Percentiles rank a stretch among this genome's conserved stretches.
These are phyloP conservation scores for Morone chrysops DNA, from an alignment of 2,113 vertebrate genomes.

Conservation along the genomic window DNA sequence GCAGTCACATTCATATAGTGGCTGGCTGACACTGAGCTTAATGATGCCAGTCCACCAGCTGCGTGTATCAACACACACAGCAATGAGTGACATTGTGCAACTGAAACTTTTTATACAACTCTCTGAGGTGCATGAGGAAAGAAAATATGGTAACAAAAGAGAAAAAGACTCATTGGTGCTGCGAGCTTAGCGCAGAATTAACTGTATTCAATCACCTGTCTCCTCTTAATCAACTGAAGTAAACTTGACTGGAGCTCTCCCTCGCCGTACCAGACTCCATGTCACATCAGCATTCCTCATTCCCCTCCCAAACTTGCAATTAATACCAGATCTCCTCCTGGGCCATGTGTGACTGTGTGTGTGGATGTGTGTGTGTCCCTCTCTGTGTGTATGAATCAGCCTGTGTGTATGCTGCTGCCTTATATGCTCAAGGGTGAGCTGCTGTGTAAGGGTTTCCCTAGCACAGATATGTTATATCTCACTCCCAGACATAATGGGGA, in stretches of 20 bases:
- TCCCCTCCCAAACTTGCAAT: conserved; percentile 45
- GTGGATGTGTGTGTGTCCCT: conserved; percentile 21
- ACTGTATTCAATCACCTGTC: conserved; percentile 66
- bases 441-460: conserved; percentile 58
- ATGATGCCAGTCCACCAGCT: background rate
- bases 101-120: conserved; percentile 13
- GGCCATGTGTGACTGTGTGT: conserved; percentile 27
- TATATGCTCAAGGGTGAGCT: conserved; percentile 23
- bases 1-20: background rate
- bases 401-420: conserved; percentile 28
- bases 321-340: conserved; percentile 55
- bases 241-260: conserved; percentile 51
- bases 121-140: conserved; percentile 20
- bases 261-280: conserved; percentile 49
- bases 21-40: background rate
- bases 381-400: background rate
- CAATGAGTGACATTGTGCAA: conserved; percentile 8
- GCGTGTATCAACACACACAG: conserved; percentile 25
- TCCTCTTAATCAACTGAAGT: conserved; percentile 57
- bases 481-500: conserved; percentile 64
- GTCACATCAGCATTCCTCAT: conserved; percentile 68
- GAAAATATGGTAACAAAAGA: background rate
- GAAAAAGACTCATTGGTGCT: background rate
- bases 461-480: conserved; percentile 55
- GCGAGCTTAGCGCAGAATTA: conserved; percentile 48